Percentiles rank a stretch among this genome's conserved stretches.
Conservation (phyloP, 2,888 invertebrate species). For the Melinaea menophilus region DNA sequence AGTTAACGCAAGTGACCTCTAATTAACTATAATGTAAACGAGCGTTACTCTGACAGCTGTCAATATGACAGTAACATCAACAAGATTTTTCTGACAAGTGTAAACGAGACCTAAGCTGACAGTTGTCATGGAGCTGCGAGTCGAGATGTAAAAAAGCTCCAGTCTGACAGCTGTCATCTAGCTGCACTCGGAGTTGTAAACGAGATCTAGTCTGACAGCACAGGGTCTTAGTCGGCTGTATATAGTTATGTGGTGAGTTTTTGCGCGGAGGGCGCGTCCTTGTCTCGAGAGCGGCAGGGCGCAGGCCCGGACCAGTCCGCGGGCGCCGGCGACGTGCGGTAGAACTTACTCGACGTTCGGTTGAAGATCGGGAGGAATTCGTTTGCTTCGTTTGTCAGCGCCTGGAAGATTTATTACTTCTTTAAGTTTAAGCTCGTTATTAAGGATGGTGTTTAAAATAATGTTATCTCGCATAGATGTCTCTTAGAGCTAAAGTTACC, state of each 20-base stretch:
- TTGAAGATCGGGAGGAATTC: slow-evolving; percentile 98
- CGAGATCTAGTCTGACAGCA: too few species aligned
- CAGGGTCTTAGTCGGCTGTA: too few species aligned
- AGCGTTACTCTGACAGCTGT: too few species aligned
- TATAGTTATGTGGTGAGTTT: slow-evolving; percentile 22
- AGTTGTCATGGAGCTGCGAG: not conserved
- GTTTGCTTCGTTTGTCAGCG: slow-evolving; percentile 96
- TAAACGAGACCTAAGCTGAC: too few species aligned
- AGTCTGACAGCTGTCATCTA: too few species aligned
- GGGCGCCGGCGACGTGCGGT: slow-evolving; percentile 87
- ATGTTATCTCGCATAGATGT: not conserved
- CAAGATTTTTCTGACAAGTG: too few species aligned
- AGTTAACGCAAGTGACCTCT: too few species aligned
- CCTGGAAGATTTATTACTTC: slow-evolving; percentile 73
- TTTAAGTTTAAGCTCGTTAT: not conserved
- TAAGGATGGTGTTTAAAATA: not conserved
- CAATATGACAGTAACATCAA: too few species aligned
- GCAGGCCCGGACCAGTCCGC: slow-evolving; percentile 90
- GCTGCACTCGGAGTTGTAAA: too few species aligned
- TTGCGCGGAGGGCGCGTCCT: slow-evolving; percentile 37
- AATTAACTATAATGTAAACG: too few species aligned
- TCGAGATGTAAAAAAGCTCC: too few species aligned
- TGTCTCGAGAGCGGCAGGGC: slow-evolving; percentile 26
- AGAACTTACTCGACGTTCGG: slow-evolving; percentile 94
- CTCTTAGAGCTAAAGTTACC: slow-evolving; percentile 72